Evolutionary conservation across 2,888 invertebrate species (phyloP), one percentile per base, ranked within the genome.

Genomic region (Ormyrus labotus): DNA sequence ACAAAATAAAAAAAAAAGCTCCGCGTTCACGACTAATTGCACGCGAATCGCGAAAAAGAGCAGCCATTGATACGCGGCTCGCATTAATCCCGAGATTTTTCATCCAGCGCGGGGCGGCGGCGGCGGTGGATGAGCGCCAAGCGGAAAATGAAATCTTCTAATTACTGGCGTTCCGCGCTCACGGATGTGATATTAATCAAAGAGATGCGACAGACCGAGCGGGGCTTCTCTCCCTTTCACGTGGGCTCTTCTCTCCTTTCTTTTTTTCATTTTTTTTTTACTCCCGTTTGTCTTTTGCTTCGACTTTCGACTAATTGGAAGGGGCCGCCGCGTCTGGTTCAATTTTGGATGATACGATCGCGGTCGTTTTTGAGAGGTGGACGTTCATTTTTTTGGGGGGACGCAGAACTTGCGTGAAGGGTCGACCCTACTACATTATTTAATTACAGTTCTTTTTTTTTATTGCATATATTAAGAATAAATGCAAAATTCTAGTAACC

Each of bases 111-210:
- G 45, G 45, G 6, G 5, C 47, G 2, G 11, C 7, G 3, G 48
- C 34, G 53, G 50, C n/a, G 67, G 50, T 10, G 67, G 50, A 61
- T 68, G 83, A 84, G 81, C 81, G 67, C 72, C 70, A 47, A 72
- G 69, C 72, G 53, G 48, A 11, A 78, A 84, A 83, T 81, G 81
- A 71, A 82, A 81, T 83, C 84, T 84, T 84, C 83, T 85, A 87
- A 86, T 87, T 86, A 85, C 84, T 81, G 65, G 79, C 53, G 75
- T 34, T 34, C 34, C 63, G 73, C 82, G 76, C 71, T 74, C 78
- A 67, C 67, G 82, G 72, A 83, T 82, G 81, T 83, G 83, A 67
- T 75, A 86, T 87, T 87, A 87, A 87, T 86, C 85, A 86, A 85
- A 86, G 83, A 82, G 83, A 64, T 58, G 34, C 60, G 50, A 11